Conservation (phyloP, 2,797 vertebrate species). For the Hylomyscus alleni region DNA sequence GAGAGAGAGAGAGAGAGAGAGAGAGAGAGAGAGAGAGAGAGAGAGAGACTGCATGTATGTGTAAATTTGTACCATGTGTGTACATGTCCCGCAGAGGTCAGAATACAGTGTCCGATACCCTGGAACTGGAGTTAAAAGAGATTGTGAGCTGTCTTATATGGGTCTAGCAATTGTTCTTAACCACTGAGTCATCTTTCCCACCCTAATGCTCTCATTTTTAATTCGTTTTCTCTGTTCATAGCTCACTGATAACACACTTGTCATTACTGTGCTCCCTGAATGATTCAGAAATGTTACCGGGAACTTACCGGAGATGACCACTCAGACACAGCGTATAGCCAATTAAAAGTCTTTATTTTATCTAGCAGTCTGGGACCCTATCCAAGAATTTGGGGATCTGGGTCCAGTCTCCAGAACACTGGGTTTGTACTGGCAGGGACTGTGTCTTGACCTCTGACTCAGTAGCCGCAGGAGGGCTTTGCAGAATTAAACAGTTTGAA, state of each 20-base stretch:
- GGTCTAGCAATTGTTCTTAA: neutral
- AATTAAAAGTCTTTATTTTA: neutral
- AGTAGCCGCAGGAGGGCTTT: neutral
- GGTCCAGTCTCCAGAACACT: neutral
- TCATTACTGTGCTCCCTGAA: neutral
- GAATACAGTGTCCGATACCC: neutral
- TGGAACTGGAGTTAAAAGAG: neutral
- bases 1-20: neutral
- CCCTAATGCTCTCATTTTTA: neutral
- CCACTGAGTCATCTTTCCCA: neutral
- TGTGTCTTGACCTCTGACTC: neutral
- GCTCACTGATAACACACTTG: neutral
- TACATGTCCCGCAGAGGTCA: neutral
- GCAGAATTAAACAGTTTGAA: neutral
- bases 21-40: too few relatives aligned
- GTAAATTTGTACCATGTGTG: neutral
- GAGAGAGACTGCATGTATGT: neutral
- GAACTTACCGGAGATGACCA: neutral
- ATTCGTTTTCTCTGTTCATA: constrained; percentile 3
- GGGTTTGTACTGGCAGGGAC: neutral
- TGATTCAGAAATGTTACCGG: neutral
- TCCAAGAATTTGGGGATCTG: neutral
- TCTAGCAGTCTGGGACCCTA: neutral
- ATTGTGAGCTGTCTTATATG: neutral
- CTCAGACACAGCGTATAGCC: neutral